Evolutionary conservation across 2,113 vertebrate species (phyloP).

Genomic region (Phalacrocorax carbo): DNA sequence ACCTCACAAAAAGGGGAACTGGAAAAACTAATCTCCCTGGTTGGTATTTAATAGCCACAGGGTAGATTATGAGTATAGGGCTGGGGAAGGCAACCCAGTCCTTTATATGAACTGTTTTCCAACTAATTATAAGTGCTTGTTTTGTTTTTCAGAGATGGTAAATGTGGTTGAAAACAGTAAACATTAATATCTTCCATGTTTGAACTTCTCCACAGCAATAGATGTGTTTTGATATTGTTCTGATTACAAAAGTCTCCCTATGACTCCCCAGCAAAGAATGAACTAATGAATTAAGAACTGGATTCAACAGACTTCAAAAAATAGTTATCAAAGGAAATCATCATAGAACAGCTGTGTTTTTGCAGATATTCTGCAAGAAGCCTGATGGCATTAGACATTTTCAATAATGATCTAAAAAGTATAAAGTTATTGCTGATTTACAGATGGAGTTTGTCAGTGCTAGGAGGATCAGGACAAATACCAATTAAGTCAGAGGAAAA

Average conservation of each 20-base stretch:
- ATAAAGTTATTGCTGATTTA: conserved; percentile 38
- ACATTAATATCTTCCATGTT: background rate
- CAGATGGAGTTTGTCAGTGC: conserved; percentile 46
- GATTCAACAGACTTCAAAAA: background rate
- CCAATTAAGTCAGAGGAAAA: conserved; percentile 62
- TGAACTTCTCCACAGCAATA: background rate
- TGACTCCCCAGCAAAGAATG: conserved; percentile 21
- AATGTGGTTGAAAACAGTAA: background rate
- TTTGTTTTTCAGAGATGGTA: background rate
- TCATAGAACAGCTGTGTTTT: conserved; percentile 41
- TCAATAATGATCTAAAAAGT: conserved; percentile 29
- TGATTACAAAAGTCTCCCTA: background rate
- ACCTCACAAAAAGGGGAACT: background rate
- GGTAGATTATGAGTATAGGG: background rate
- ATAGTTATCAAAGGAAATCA: conserved; percentile 29
- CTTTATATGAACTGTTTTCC: background rate
- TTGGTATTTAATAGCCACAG: background rate
- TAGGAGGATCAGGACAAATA: conserved; percentile 48
- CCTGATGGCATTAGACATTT: background rate
- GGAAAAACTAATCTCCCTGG: background rate
- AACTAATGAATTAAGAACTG: background rate
- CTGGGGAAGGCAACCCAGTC: background rate
- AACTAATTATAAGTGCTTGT: background rate
- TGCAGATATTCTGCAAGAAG: conserved; percentile 25
- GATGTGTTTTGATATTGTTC: background rate